Conservation (phyloP, 2,888 invertebrate genomes). For the Hyposoter didymator region DNA sequence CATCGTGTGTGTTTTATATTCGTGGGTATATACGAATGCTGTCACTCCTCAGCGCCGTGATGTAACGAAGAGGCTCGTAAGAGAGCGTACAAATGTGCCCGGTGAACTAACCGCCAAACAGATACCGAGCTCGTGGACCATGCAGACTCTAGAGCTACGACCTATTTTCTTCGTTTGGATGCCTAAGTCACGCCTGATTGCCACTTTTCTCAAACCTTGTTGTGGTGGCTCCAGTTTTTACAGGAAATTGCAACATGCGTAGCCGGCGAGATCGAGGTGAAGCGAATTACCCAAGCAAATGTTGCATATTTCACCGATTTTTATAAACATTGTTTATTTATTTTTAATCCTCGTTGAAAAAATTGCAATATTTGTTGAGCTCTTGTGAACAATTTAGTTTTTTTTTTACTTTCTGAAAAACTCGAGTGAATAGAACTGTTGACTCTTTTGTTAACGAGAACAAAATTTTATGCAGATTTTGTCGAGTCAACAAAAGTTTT, state of each 20-base stretch:
- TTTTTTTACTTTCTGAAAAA: too few relatives aligned
- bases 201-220: background rate
- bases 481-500: background rate
- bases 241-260: slow-evolving; percentile 40
- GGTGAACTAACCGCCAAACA: slow-evolving; percentile 12
- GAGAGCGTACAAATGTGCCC: background rate
- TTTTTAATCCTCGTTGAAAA: background rate
- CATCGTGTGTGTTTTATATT: background rate
- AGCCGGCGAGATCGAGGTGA: background rate
- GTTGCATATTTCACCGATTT: background rate
- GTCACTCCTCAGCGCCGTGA: background rate
- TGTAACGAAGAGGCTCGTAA: slow-evolving; percentile 41
- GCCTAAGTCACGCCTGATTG: slow-evolving; percentile 50
- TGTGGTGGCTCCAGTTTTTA: background rate
- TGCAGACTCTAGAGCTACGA: slow-evolving; percentile 1
- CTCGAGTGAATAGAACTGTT: too few relatives aligned
- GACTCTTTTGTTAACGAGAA: too few relatives aligned
- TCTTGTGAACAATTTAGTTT: background rate
- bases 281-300: background rate
- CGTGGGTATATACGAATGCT: background rate
- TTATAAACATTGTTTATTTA: background rate
- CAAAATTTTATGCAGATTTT: background rate
- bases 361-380: background rate
- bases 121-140: slow-evolving; percentile 24
- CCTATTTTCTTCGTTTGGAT: slow-evolving; percentile 51